Base-by-base conservation (phyloP, 23 tunicate species). In the Styela clava region DNA sequence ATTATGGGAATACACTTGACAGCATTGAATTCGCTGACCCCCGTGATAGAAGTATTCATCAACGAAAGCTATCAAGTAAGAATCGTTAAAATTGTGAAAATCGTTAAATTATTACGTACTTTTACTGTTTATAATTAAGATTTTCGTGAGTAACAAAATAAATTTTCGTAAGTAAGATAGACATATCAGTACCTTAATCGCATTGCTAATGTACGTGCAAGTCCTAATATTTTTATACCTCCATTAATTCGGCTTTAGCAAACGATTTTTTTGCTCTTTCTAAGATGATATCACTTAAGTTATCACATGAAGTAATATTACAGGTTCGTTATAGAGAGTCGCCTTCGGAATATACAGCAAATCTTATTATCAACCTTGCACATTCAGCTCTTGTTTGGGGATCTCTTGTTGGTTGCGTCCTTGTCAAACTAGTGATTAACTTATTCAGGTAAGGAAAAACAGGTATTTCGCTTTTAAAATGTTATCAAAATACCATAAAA, bases 61-160 rank as follows among this genome's bases (percentile, higher is more conserved):
- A 76, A 76, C 64, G 81, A 76, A 44, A 76, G 62, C 21, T 76
- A 76, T 44, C 24, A 24, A 0, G 81, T 76, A 22, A 76, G 31
- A n/a, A 73, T 73, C 27, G 24, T 26, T 69, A 0, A 67, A 67
- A 27, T 1, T 29, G 22, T 1, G n/a, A 25, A 18, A 67, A 44
- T 5, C 12, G 56, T 44, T 1, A 24, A 22, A 25, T 1, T 67
- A n/a, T n/a, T n/a, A n/a, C n/a, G n/a, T n/a, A n/a, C n/a, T n/a
- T n/a, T n/a, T n/a, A n/a, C n/a, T n/a, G n/a, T n/a, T n/a, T n/a
- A n/a, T n/a, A n/a, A n/a, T n/a, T n/a, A n/a, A n/a, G n/a, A n/a
- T n/a, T n/a, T n/a, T n/a, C n/a, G n/a, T n/a, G n/a, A n/a, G n/a
- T n/a, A n/a, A n/a, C n/a, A n/a, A n/a, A n/a, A n/a, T n/a, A n/a